A percentile compares a stretch with the other conserved stretches of the same genome.
Conservation (phyloP, 2,113 vertebrate genomes). For the Lycaon pictus region DNA sequence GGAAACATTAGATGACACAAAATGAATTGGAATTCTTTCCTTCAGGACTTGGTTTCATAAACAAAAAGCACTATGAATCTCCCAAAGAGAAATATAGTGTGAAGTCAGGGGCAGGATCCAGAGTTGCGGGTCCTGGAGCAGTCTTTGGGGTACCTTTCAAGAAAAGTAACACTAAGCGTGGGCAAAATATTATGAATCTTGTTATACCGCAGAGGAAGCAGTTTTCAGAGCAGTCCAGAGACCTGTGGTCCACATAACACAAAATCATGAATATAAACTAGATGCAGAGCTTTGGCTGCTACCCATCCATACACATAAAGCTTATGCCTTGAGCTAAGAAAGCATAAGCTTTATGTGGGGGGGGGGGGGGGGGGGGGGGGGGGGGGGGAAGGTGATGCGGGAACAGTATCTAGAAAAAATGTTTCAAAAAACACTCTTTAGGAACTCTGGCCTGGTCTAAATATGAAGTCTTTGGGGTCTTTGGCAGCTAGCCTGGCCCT, state of each 20-base stretch:
- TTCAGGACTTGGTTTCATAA: background rate
- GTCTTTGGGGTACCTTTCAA: background rate
- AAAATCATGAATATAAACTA: background rate
- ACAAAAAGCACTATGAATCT: background rate
- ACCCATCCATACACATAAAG: background rate
- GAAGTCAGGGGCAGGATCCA: background rate
- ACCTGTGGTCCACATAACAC: background rate
- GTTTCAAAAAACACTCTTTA: background rate
- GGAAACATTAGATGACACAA: background rate
- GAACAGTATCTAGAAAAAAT: fast-evolving
- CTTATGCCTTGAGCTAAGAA: background rate
- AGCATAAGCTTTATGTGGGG: background rate
- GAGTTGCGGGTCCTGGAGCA: background rate
- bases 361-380: no score
- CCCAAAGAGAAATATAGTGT: background rate
- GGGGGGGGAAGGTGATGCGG: background rate
- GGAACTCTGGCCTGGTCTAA: background rate
- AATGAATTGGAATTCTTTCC: background rate
- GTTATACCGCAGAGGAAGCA: background rate
- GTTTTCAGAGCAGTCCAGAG: background rate
- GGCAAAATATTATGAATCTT: background rate
- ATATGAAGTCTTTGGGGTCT: background rate
- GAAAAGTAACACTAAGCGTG: background rate
- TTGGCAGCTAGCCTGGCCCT: background rate
- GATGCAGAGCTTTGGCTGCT: background rate